Evolutionary conservation across 2,888 invertebrate species (phyloP), one percentile per base, ranked within the genome.

Genomic region (Amphipoea oculea): DNA sequence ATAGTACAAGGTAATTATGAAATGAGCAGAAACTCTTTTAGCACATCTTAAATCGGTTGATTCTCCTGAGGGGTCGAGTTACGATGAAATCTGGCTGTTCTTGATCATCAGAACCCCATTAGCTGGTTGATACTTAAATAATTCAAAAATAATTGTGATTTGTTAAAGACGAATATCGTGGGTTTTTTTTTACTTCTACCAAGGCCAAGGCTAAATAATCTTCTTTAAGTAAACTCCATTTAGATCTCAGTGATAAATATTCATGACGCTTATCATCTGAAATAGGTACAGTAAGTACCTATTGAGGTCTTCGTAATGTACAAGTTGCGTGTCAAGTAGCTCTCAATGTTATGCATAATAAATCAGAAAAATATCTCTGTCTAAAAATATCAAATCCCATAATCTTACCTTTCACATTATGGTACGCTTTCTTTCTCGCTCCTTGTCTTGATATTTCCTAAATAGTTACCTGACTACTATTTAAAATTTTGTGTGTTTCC

Each of bases 281-380:
- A 68, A 4, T 40, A 62, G 11, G 54, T 57, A 40, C 40, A 42
- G 48, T 40, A 70, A 60, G 17, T 66, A 62, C 40, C n/a, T 29
- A 57, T 57, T 60, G 5, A 79, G 63, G 40, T 73, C n/a, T 70
- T 62, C 72, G 11, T 85, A 82, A 83, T 86, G 68, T 36, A 48
- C 57, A 66, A 69, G n/a, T 83, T 66, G 83, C 83, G 86, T 83
- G 83, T 57, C 73, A 40, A 65, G 23, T 29, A 72, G 17, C 63
- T 62, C 69, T 81, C 60, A 74, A 72, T 72, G 76, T 66, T 67
- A 45, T 84, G 63, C 68, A 79, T 72, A 45, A 45, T 73, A 73
- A 73, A 84, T 65, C 63, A 65, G 68, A 75, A 83, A 72, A 75
- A 65, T 73, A 62, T 63, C 48, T 45, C 45, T 45, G 12, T 45